phyloP scores from a whole-genome alignment of 2,113 vertebrate species.

The Morone chrysops region DNA sequence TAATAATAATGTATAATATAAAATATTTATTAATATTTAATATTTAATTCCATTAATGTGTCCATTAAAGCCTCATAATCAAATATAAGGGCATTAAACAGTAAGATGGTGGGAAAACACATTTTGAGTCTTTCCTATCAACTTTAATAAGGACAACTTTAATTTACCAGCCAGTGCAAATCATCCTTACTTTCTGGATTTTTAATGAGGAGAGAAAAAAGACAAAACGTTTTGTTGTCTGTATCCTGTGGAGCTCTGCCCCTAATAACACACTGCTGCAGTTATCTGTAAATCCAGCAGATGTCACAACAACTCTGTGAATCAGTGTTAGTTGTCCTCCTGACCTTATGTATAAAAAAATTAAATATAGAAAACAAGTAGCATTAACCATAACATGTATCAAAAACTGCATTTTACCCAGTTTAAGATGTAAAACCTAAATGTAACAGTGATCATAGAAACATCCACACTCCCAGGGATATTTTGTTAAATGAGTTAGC shows the following conservation, averaged over 20 bases:
- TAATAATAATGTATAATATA: too few species aligned
- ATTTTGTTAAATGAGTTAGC: conserved; percentile 23
- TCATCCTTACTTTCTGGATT: not conserved
- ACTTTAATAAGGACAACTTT: too few species aligned
- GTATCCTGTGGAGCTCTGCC: not conserved
- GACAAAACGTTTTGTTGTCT: not conserved
- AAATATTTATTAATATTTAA: too few species aligned
- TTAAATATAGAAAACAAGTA: not conserved
- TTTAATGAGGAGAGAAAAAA: not conserved
- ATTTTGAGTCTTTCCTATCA: not conserved
- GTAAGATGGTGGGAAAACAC: not conserved
- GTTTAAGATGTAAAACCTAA: conserved; percentile 4
- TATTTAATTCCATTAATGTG: not conserved
- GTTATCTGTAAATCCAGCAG: conserved; percentile 60
- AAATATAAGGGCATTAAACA: not conserved
- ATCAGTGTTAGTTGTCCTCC: not conserved
- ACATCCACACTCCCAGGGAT: not conserved
- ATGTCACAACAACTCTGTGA: conserved; percentile 55
- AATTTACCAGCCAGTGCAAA: not conserved
- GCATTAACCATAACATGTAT: not conserved
- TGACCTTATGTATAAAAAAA: conserved; percentile 9
- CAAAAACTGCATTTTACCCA: not conserved
- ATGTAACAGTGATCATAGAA: not conserved
- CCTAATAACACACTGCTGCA: conserved; percentile 8
- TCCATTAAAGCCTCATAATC: not conserved